Percentiles rank a stretch among this genome's conserved stretches.
phyloP scores from a whole-genome alignment of 2,113 vertebrate genomes.

The Dipodomys merriami region DNA sequence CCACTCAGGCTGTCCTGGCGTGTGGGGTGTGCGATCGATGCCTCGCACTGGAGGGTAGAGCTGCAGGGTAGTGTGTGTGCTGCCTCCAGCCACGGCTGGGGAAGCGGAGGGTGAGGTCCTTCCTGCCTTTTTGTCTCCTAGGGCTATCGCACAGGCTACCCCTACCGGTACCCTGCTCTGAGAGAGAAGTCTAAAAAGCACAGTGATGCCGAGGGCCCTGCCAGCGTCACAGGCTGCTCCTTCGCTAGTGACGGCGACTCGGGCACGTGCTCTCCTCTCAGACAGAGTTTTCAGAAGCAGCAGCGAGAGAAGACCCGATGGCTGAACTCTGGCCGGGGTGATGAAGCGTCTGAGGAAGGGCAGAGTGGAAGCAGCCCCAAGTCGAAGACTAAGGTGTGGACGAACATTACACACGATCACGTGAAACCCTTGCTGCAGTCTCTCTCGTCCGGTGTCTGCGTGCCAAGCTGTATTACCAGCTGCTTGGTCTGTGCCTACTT shows the following conservation, averaged over 20 bases:
- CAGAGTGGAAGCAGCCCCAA: conserved; percentile 97
- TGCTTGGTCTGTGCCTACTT: conserved; percentile 99
- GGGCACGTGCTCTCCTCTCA: conserved; percentile 97
- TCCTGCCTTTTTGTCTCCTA: conserved; percentile 75
- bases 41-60: no score
- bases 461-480: conserved; percentile 99
- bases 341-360: conserved; percentile 95
- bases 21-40: no score
- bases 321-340: conserved; percentile 94
- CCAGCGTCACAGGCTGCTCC: conserved; percentile 93
- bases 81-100: no score
- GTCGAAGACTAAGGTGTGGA: conserved; percentile 99
- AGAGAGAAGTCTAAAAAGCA: conserved; percentile 97
- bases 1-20: no score
- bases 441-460: conserved; percentile 99
- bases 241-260: conserved; percentile 96
- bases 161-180: conserved; percentile 97
- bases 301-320: conserved; percentile 98
- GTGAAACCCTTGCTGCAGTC: conserved; percentile 99
- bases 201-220: conserved; percentile 95
- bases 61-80: no score
- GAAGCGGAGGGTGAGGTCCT: conserved; percentile 24
- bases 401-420: conserved; percentile 99
- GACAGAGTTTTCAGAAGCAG: conserved; percentile 99
- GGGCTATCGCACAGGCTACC: conserved; percentile 99